phyloP scores from a whole-genome alignment of 2,797 vertebrate genomes.

The Rhinophrynus dorsalis region DNA sequence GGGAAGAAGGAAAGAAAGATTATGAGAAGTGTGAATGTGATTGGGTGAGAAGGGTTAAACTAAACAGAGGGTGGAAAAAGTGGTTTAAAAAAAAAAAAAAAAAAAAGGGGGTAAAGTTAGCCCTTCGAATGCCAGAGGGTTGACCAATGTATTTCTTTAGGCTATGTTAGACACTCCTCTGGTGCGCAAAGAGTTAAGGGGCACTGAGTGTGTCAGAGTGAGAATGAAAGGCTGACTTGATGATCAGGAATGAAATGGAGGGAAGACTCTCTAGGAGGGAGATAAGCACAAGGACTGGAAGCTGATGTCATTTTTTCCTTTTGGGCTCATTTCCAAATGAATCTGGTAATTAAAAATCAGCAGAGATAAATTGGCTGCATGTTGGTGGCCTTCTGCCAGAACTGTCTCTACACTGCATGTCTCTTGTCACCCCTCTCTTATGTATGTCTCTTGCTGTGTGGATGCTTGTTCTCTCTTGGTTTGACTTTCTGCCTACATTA shows the following conservation, averaged over 20 bases:
- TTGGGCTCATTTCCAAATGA: constrained; percentile 41
- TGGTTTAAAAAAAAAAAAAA: no score
- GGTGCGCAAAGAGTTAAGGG: no score
- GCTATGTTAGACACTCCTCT: no score
- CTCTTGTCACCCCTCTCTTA: background rate
- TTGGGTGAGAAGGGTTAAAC: background rate
- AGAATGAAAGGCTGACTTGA: no score
- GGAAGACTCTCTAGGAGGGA: background rate
- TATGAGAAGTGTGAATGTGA: background rate
- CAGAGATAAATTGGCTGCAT: constrained; percentile 42
- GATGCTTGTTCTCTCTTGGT: no score
- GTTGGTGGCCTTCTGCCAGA: constrained; percentile 28
- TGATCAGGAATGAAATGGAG: background rate
- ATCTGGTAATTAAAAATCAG: constrained; percentile 47
- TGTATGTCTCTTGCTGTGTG: background rate
- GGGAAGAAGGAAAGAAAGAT: background rate
- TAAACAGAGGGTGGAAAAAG: no score
- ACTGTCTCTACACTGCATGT: constrained; percentile 1
- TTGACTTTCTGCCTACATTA: no score
- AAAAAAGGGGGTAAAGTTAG: no score
- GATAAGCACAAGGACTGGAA: constrained; percentile 1
- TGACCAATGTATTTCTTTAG: no score
- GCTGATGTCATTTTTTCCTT: constrained; percentile 36
- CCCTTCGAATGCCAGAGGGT: no score
- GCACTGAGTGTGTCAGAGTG: no score